phyloP scores from a whole-genome alignment of 2,113 vertebrate genomes.

The Sphyrna mokarran region DNA sequence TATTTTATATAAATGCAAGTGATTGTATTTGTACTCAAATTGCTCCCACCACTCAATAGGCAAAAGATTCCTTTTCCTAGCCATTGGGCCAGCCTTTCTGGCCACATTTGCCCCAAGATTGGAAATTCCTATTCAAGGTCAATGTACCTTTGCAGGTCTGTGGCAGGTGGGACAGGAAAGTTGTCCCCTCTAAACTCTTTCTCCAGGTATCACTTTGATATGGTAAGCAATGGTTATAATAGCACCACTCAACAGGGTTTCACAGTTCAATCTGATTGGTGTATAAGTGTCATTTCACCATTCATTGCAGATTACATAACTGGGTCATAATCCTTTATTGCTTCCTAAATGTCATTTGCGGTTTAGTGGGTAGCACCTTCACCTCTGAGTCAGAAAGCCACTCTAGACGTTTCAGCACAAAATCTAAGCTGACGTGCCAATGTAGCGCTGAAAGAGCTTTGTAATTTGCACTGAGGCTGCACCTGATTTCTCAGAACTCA shows the following conservation, averaged over 20 bases:
- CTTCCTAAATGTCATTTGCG: background rate
- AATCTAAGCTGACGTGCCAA: background rate
- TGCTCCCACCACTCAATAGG: background rate
- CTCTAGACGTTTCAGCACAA: background rate
- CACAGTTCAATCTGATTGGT: background rate
- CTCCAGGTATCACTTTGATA: background rate
- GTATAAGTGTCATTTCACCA: background rate
- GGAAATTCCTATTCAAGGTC: too few relatives aligned
- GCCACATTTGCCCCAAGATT: too few relatives aligned
- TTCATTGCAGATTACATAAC: background rate
- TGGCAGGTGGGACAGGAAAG: too few relatives aligned
- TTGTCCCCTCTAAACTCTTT: background rate
- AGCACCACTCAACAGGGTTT: background rate
- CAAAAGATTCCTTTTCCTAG: background rate
- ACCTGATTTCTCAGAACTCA: background rate
- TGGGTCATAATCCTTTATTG: background rate
- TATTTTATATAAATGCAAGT: background rate
- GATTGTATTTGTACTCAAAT: background rate
- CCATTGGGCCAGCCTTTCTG: too few relatives aligned
- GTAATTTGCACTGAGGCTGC: background rate
- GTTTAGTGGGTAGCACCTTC: background rate
- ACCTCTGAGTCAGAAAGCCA: background rate
- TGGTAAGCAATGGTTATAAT: background rate
- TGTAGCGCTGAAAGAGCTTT: background rate
- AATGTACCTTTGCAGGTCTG: too few relatives aligned